A percentile compares a stretch with the other conserved stretches of the same genome.
These are phyloP conservation scores for Ctenopoma multispine DNA, from an alignment of 2,797 vertebrate species.

Conservation along the genomic window DNA sequence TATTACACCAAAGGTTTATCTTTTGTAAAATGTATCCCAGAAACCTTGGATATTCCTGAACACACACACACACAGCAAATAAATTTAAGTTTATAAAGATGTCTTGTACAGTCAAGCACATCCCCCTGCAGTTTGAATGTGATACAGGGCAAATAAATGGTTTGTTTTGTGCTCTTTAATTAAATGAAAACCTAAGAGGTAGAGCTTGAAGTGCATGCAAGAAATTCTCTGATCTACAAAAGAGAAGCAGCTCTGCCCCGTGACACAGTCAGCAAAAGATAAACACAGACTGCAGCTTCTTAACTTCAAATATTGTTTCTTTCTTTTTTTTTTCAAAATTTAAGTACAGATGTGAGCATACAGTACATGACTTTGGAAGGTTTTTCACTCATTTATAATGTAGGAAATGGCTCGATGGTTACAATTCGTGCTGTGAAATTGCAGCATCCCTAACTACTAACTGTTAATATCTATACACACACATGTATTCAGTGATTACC, in stretches of 20 bases:
- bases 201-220: too few relatives aligned
- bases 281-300: slow-evolving; percentile 37
- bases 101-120: too few relatives aligned
- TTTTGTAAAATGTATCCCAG: neutral
- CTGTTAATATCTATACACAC: too few relatives aligned
- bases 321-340: neutral
- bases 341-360: neutral
- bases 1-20: too few relatives aligned
- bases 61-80: neutral
- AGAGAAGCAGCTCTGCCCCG: slow-evolving; percentile 28
- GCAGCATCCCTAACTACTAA: too few relatives aligned
- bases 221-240: slow-evolving; percentile 22
- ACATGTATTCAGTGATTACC: too few relatives aligned
- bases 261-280: too few relatives aligned
- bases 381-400: slow-evolving; percentile 2
- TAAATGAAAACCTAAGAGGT: too few relatives aligned
- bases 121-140: too few relatives aligned
- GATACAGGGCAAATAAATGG: too few relatives aligned
- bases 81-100: neutral
- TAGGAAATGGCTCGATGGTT: neutral
- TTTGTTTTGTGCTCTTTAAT: too few relatives aligned
- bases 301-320: slow-evolving; percentile 42
- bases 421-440: too few relatives aligned
- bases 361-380: neutral
- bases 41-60: neutral